Conservation (phyloP, 2,113 vertebrate species). For the Apistogramma diplotaenia region DNA sequence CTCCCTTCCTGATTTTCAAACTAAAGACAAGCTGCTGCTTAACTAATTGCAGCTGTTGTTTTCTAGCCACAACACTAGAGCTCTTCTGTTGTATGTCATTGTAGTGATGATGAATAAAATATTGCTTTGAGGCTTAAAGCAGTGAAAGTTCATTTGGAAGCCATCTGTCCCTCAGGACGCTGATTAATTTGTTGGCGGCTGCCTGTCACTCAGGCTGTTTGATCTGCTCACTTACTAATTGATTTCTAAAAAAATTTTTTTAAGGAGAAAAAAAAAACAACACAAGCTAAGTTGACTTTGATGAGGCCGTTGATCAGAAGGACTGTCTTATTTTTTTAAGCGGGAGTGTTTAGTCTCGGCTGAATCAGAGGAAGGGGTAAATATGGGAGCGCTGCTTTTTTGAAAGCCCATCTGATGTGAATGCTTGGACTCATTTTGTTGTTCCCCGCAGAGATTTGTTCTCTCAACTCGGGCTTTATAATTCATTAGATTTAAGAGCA, state of each 20-base stretch:
- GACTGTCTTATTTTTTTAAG: constrained; percentile 13
- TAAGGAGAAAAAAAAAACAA: not conserved
- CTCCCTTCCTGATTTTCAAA: not conserved
- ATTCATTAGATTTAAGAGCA: not conserved
- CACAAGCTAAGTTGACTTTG: constrained; percentile 30
- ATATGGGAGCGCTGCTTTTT: not conserved
- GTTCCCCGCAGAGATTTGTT: not conserved
- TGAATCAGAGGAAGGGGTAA: constrained; percentile 10
- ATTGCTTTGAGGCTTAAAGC: constrained; percentile 44
- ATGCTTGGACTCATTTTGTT: not conserved
- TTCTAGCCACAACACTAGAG: not conserved
- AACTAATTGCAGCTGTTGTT: constrained; percentile 44
- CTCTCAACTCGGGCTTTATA: not conserved
- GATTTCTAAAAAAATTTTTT: constrained; percentile 41
- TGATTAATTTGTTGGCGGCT: constrained; percentile 52
- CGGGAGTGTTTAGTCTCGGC: constrained; percentile 10
- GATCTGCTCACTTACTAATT: constrained; percentile 44
- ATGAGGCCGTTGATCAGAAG: constrained; percentile 49
- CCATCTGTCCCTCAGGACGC: constrained; percentile 57
- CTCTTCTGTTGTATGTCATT: constrained; percentile 14
- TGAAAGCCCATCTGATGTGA: not conserved
- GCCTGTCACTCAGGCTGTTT: constrained; percentile 56
- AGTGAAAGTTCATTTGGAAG: constrained; percentile 46
- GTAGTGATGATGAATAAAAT: constrained; percentile 2
- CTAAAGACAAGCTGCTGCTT: constrained; percentile 34